These are phyloP conservation scores for Smithornis capensis DNA, from an alignment of 2,113 vertebrate genomes.

Conservation along the genomic window DNA sequence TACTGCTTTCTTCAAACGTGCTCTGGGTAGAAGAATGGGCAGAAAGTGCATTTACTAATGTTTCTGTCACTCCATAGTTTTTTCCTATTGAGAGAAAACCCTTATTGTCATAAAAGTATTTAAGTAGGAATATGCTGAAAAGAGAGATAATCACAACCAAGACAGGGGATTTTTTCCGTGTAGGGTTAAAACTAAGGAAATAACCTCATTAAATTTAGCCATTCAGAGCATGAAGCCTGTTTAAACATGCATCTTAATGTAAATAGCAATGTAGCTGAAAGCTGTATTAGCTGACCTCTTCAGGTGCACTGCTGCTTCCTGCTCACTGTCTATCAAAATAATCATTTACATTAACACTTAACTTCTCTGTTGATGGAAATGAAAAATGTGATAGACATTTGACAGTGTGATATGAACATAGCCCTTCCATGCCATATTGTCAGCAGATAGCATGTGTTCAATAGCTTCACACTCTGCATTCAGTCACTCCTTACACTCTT, in stretches of 20 bases:
- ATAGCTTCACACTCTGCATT: not conserved
- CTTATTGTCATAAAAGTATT: not conserved
- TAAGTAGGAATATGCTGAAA: not conserved
- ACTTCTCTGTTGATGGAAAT: not conserved
- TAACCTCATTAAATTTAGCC: not conserved
- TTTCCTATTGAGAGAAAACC: not conserved
- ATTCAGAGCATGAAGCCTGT: not conserved
- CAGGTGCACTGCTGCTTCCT: not conserved
- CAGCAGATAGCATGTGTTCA: not conserved
- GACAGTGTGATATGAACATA: not conserved
- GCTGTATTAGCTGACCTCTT: not conserved
- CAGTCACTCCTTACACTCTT: not conserved
- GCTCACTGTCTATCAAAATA: not conserved
- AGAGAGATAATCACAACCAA: not conserved
- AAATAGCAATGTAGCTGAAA: not conserved
- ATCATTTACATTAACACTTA: not conserved
- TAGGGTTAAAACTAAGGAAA: not conserved
- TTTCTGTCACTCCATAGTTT: not conserved
- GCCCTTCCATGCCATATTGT: not conserved
- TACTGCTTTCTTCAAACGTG: not conserved
- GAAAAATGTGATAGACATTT: not conserved
- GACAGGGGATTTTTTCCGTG: accelerated
- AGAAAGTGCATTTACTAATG: not conserved
- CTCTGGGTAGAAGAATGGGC: not conserved
- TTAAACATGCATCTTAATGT: not conserved